These are phyloP conservation scores for Dasypolia templi DNA, from an alignment of 2,888 invertebrate genomes.

Conservation along the genomic window DNA sequence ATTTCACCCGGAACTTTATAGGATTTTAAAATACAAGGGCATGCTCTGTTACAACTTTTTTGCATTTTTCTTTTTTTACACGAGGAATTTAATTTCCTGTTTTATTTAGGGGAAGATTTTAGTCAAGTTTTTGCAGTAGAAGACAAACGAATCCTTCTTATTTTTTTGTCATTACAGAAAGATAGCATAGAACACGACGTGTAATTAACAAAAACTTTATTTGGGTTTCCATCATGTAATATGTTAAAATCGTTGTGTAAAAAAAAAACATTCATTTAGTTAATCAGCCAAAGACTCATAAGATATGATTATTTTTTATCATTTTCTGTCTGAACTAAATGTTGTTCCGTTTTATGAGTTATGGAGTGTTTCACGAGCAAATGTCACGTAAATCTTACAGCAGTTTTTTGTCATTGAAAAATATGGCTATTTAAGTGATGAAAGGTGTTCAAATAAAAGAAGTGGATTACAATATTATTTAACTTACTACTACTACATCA, in stretches of 20 bases:
- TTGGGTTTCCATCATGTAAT: too few species aligned
- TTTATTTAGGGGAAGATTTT: background rate
- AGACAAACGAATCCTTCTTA: background rate
- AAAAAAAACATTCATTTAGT: constrained; percentile 23
- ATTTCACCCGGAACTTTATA: constrained; percentile 27
- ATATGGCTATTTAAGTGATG: too few species aligned
- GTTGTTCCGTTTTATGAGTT: constrained; percentile 52
- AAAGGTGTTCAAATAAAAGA: too few species aligned
- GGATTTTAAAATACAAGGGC: constrained; percentile 41
- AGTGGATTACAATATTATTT: too few species aligned
- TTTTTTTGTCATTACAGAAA: background rate
- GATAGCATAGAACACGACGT: too few species aligned
- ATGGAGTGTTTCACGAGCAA: constrained; percentile 34
- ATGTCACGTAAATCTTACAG: constrained; percentile 34
- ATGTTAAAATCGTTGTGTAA: background rate
- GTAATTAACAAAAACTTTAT: too few species aligned
- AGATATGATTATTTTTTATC: constrained; percentile 52
- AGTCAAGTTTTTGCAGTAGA: background rate
- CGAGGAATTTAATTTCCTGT: constrained; percentile 26
- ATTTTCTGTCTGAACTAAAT: constrained; percentile 54
- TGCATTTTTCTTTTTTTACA: constrained; percentile 18
- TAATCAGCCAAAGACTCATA: constrained; percentile 22
- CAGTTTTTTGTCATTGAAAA: constrained; percentile 26
- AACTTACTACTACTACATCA: too few species aligned
- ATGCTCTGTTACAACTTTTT: constrained; percentile 26